Conservation (phyloP, 2,113 vertebrate species). For the Marmota monax region DNA sequence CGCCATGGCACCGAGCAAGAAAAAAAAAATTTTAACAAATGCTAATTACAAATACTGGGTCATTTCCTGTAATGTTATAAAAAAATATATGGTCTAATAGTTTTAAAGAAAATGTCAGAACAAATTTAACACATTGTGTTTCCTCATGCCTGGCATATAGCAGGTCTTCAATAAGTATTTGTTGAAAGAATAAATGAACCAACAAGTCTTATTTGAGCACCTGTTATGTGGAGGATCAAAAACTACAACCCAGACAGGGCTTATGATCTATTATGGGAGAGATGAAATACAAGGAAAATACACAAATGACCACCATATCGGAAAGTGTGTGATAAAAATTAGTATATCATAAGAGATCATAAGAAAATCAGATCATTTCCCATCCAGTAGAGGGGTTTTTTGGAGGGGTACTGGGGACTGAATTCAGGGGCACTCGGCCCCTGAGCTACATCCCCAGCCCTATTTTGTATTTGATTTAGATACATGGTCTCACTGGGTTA, state of each 20-base stretch:
- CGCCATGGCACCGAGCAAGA: too few relatives aligned
- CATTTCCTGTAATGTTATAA: constrained; percentile 47
- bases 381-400: background rate
- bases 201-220: constrained; percentile 81
- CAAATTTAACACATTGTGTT: constrained; percentile 45
- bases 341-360: background rate
- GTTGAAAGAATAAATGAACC: constrained; percentile 75
- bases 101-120: constrained; percentile 50
- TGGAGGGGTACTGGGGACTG: too few relatives aligned
- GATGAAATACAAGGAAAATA: constrained; percentile 48
- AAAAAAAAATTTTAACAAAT: constrained; percentile 45
- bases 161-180: constrained; percentile 79
- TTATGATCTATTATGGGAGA: constrained; percentile 23
- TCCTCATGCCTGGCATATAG: constrained; percentile 76
- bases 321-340: constrained; percentile 38
- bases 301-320: background rate
- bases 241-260: constrained; percentile 50
- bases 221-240: constrained; percentile 80
- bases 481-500: too few relatives aligned
- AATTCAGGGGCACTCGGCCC: too few relatives aligned
- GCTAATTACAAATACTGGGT: background rate
- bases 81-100: background rate
- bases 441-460: too few relatives aligned
- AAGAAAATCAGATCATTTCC: constrained; percentile 2
- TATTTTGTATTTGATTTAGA: too few relatives aligned